Percentiles rank a stretch among this genome's conserved stretches.
These are phyloP conservation scores for Pollachius pollachius DNA, from an alignment of 2,113 vertebrate genomes.

Conservation along the genomic window DNA sequence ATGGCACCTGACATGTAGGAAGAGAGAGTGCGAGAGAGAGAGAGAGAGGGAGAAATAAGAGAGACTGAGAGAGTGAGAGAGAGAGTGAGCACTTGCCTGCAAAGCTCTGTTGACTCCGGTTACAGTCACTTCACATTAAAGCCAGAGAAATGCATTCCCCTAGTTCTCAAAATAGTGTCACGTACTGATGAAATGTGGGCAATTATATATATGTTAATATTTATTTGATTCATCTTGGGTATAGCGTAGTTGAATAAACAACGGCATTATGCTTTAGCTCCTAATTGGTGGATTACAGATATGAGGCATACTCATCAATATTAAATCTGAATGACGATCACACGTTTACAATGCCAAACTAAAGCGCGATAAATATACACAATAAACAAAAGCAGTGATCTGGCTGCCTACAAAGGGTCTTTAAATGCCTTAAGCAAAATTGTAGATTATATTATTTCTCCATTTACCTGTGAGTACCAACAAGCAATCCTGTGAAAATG, in stretches of 20 bases:
- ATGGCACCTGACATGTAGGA: slow-evolving; percentile 56
- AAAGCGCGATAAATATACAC: slow-evolving; percentile 17
- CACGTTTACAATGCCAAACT: slow-evolving; percentile 2
- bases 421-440: not conserved
- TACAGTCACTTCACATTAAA: slow-evolving; percentile 30
- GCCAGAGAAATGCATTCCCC: slow-evolving; percentile 24
- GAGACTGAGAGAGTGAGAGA: not conserved
- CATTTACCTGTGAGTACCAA: no score
- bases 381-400: not conserved
- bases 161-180: no score
- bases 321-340: slow-evolving; percentile 13
- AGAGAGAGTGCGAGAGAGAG: slow-evolving; percentile 48
- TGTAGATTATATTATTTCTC: no score
- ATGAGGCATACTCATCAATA: slow-evolving; percentile 8
- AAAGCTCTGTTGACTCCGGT: slow-evolving; percentile 27
- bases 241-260: no score
- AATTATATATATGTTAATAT: no score
- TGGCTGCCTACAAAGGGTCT: not conserved
- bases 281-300: slow-evolving; percentile 10
- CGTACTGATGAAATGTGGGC: no score
- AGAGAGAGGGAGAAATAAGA: slow-evolving; percentile 1
- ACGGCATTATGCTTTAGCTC: no score
- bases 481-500: no score
- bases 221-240: no score
- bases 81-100: slow-evolving; percentile 24